phyloP scores from a whole-genome alignment of 2,888 invertebrate genomes.

The Sabatieria punctata region DNA sequence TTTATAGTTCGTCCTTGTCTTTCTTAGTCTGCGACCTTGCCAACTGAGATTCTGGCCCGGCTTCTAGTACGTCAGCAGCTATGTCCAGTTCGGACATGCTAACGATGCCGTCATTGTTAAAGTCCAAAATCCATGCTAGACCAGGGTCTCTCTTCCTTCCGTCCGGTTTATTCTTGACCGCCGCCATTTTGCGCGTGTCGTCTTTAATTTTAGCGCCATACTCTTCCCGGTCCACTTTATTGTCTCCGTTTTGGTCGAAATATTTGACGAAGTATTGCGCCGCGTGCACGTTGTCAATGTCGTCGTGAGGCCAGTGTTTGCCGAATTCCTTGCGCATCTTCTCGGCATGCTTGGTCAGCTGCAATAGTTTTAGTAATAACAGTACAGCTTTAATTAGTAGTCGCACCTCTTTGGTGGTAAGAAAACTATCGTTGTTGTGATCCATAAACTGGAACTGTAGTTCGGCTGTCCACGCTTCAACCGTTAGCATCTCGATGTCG shows the following conservation, averaged over 20 bases:
- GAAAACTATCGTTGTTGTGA: conserved; percentile 19
- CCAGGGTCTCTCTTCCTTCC: conserved; percentile 23
- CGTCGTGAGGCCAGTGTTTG: conserved; percentile 26
- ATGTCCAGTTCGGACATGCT: conserved; percentile 17
- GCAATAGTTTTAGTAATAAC: too few relatives aligned
- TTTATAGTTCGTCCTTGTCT: too few relatives aligned
- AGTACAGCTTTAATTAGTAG: too few relatives aligned
- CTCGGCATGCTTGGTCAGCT: conserved; percentile 17
- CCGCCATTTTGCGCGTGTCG: background rate
- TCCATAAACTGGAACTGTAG: conserved; percentile 24
- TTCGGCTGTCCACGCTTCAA: conserved; percentile 19
- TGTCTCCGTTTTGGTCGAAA: conserved; percentile 25
- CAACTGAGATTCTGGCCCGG: too few relatives aligned
- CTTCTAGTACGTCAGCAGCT: conserved; percentile 5
- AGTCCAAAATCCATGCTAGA: conserved; percentile 29
- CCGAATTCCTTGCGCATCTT: conserved; percentile 24
- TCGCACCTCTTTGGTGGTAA: conserved; percentile 17
- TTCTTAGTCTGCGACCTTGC: too few relatives aligned
- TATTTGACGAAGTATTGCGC: conserved; percentile 27
- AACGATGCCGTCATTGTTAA: conserved; percentile 28
- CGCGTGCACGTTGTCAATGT: conserved; percentile 25
- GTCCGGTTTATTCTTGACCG: background rate
- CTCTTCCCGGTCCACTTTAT: conserved; percentile 5
- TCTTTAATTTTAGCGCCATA: background rate
- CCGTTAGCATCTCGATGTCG: conserved; percentile 21